Evolutionary conservation across 2,113 vertebrate genomes (phyloP), one percentile per base, ranked within the genome.

Genomic region (Emydocephalus ijimae): DNA sequence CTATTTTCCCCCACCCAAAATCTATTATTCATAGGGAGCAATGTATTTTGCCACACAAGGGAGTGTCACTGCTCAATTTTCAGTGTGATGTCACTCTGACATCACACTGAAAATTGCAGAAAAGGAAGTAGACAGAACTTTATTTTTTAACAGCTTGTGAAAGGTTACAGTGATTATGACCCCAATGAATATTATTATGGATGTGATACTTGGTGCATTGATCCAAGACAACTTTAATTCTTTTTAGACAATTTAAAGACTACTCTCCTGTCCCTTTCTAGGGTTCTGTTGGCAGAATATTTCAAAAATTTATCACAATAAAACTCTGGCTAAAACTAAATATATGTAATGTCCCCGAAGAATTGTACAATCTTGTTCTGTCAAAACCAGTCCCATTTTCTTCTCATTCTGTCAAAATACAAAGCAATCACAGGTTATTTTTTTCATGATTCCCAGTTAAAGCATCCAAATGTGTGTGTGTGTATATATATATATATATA

Each of bases 401-500:
- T 8, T 81, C 18, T 39, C 34, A 39, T 81, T 81, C 34, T 81
- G 34, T 34, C 34, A 20, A 39, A 81, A 81, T 39, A 43, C 3
- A 34, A 81, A 39, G 1, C 18, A 81, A 20, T 39, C 18, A 8
- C n/a, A 81, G 5, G 5, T 20, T 52, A 52, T 52, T 52, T n/a
- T 69, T 74, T 39, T 20, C 6, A 81, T 39, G 18, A 3, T 81
- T 81, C 34, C 18, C 18, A 20, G 20, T 39, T 81, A 81, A 39
- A 81, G 34, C 74, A 39, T 21, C 74, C 3, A 39, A 34, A 39
- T 0, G 0, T 39, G 39, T 45, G 45, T 45, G 45, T 45, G 4
- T 45, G 45, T 45, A 4, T 45, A 4, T 45, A 0, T 45, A 0
- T 45, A 0, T 45, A 5, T 45, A 5, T 45, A 5, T 45, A 0